Evolutionary conservation across 2,113 vertebrate genomes (phyloP).

Genomic region (Rissa tridactyla): DNA sequence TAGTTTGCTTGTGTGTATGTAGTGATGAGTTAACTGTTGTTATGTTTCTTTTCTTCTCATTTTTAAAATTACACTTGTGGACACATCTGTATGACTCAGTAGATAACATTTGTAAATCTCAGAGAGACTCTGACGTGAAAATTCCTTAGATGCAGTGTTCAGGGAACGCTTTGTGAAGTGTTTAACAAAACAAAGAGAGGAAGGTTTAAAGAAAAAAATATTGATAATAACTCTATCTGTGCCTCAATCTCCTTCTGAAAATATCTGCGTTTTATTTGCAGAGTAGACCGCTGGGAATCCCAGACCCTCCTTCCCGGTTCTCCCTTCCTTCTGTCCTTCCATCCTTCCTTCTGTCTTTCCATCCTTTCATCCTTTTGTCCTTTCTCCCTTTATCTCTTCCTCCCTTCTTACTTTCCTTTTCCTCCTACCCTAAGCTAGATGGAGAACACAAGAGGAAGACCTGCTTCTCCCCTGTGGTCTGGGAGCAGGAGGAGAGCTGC

Average conservation of each 20-base stretch:
- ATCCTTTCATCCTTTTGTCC: not conserved
- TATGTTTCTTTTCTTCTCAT: not conserved
- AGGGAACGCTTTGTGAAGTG: not conserved
- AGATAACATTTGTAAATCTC: not conserved
- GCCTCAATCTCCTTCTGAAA: not conserved
- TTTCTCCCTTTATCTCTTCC: not conserved
- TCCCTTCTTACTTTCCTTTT: not conserved
- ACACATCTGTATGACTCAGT: not conserved
- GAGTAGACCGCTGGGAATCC: not conserved
- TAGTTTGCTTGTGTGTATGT: not conserved
- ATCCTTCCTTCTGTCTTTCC: not conserved
- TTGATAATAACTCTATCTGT: not conserved
- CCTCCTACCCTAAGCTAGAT: not conserved
- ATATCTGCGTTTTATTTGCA: not conserved
- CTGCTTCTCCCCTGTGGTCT: rapidly evolving
- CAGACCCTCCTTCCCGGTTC: not conserved
- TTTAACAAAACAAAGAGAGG: not conserved
- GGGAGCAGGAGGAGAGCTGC: not conserved
- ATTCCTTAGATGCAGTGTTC: not conserved
- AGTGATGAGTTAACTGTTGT: not conserved
- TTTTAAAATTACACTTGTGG: not conserved
- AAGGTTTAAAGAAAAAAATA: not conserved
- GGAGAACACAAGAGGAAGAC: not conserved
- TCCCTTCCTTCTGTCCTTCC: not conserved
- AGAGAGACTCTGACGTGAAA: not conserved